Conservation (phyloP, 2,888 invertebrate species). For the Eupithecia subfuscata region DNA sequence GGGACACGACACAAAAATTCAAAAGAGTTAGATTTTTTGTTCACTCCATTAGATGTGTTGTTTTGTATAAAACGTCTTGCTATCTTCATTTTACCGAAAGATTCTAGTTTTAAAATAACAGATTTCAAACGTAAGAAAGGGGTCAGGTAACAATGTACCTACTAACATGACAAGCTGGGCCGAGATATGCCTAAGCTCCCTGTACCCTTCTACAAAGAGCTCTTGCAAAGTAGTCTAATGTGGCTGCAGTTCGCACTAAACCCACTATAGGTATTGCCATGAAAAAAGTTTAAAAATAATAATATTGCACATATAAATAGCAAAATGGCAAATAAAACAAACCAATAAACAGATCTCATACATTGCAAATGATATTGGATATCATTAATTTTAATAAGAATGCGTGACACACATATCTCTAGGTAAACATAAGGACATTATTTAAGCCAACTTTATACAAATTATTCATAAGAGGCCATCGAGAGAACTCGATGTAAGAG, state of each 20-base stretch:
- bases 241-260: slow-evolving; percentile 39
- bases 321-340: slow-evolving; percentile 51
- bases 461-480: slow-evolving; percentile 21
- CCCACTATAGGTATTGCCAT: slow-evolving; percentile 48
- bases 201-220: slow-evolving; percentile 41
- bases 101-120: too few species aligned
- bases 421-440: slow-evolving; percentile 31
- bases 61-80: not conserved
- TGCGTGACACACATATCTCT: slow-evolving; percentile 36
- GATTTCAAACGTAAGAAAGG: too few species aligned
- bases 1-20: too few species aligned
- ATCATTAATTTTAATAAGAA: slow-evolving; percentile 68
- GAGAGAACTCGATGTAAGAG: not conserved
- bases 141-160: too few species aligned
- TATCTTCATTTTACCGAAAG: too few species aligned
- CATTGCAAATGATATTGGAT: slow-evolving; percentile 76
- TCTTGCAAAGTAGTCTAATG: not conserved
- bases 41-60: not conserved
- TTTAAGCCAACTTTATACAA: slow-evolving; percentile 37
- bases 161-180: not conserved
- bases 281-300: slow-evolving; percentile 67
- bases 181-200: slow-evolving; percentile 39
- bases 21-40: too few species aligned
- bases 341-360: slow-evolving; percentile 62
- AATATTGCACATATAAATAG: slow-evolving; percentile 53